phyloP scores from a whole-genome alignment of 1,140 invertebrate genomes.

The Pomacea maculata region DNA sequence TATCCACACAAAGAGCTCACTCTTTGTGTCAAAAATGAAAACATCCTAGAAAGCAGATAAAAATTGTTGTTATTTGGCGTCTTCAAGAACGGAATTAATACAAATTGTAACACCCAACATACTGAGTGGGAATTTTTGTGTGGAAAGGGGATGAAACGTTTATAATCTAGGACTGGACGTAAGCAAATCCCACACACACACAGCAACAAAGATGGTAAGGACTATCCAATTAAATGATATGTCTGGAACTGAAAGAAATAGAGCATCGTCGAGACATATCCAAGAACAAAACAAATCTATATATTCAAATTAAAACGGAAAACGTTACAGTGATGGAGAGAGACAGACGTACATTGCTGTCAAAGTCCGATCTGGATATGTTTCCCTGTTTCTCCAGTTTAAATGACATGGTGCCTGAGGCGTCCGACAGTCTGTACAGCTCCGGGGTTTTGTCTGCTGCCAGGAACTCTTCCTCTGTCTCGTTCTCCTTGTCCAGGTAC shows the following conservation, averaged over 20 bases:
- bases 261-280: no score
- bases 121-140: no score
- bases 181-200: background rate
- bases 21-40: conserved; percentile 81
- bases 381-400: conserved; percentile 36
- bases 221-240: background rate
- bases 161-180: background rate
- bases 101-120: no score
- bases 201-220: background rate
- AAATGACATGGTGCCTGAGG: conserved; percentile 39
- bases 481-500: conserved; percentile 9
- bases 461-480: conserved; percentile 1
- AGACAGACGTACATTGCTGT: conserved; percentile 32
- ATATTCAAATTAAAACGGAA: background rate
- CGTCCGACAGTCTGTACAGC: conserved; percentile 43
- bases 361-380: conserved; percentile 38
- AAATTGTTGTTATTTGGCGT: no score
- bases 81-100: no score
- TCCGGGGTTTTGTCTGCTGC: conserved; percentile 12
- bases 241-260: background rate
- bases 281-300: background rate
- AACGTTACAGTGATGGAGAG: background rate
- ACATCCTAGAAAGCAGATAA: conserved; percentile 71
- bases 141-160: no score
- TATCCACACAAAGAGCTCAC: conserved; percentile 81